Percentiles rank a stretch among this genome's conserved stretches.
Conservation (phyloP, 1,140 invertebrate genomes). For the Potamilus streckersoni region DNA sequence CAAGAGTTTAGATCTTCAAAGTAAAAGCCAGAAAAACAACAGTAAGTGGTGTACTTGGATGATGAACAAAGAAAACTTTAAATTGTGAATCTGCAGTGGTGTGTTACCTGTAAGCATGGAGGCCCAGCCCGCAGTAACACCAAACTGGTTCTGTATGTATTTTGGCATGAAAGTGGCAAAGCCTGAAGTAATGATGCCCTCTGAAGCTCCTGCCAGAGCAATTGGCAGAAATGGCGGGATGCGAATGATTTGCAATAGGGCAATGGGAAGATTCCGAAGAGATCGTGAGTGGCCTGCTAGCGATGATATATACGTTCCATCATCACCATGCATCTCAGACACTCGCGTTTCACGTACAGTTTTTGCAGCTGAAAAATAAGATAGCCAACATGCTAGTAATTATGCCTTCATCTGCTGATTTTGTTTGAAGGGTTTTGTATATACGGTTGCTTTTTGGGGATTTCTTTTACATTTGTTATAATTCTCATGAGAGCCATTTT, state of each 20-base stretch:
- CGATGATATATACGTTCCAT: conserved; percentile 9
- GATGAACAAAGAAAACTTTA: background rate
- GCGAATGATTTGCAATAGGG: conserved; percentile 70
- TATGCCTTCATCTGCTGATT: conserved; percentile 81
- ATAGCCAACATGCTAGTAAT: conserved; percentile 43
- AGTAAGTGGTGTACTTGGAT: background rate
- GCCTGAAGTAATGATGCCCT: conserved; percentile 81
- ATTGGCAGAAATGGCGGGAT: conserved; percentile 86
- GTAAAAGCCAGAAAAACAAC: background rate
- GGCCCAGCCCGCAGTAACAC: conserved; percentile 78
- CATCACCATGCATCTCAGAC: conserved; percentile 76
- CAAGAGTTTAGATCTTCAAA: background rate
- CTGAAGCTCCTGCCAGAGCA: conserved; percentile 79
- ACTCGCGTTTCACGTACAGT: conserved; percentile 70
- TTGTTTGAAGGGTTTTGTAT: conserved; percentile 83
- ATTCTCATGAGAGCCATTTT: too few relatives aligned
- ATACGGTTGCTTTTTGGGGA: too few relatives aligned
- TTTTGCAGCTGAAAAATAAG: conserved; percentile 38
- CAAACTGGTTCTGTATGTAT: conserved; percentile 84
- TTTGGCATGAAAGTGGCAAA: conserved; percentile 87
- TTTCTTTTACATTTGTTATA: too few relatives aligned
- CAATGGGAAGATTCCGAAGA: conserved; percentile 31
- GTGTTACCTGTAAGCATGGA: conserved; percentile 79
- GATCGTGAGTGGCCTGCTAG: conserved; percentile 18
- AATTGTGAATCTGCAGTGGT: background rate